Percentiles rank a stretch among this genome's conserved stretches.
These are phyloP conservation scores for Apolygus lucorum DNA, from an alignment of 1,140 invertebrate genomes.

Conservation along the genomic window DNA sequence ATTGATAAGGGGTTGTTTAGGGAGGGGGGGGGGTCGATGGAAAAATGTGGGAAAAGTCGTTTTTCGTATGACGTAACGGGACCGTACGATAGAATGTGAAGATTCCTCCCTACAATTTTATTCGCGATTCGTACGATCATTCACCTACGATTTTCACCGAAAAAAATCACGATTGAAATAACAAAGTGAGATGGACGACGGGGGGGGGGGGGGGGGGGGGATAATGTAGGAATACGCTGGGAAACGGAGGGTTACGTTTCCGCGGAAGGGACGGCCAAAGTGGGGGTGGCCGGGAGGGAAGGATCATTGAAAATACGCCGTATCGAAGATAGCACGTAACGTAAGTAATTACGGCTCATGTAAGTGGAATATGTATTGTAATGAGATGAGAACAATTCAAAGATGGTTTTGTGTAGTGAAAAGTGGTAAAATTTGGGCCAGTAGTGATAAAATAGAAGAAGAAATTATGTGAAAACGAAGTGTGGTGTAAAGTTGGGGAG, in stretches of 20 bases:
- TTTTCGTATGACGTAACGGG: too few species aligned
- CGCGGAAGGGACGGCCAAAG: neutral
- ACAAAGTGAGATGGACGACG: neutral
- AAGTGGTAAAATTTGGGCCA: neutral
- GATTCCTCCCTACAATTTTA: too few species aligned
- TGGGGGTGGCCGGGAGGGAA: neutral
- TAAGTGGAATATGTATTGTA: neutral
- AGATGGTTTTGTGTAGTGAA: neutral
- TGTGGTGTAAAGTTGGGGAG: too few species aligned
- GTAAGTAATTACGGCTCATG: neutral
- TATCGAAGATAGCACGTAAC: neutral
- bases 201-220: too few species aligned
- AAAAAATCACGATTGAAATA: neutral
- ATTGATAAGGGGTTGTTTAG: neutral
- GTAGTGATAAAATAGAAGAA: neutral
- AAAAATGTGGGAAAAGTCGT: neutral
- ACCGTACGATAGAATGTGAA: too few species aligned
- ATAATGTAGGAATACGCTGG: neutral
- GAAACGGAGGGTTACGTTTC: neutral
- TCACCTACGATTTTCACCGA: too few species aligned
- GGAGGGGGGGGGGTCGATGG: neutral
- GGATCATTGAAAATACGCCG: neutral
- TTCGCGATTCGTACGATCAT: too few species aligned
- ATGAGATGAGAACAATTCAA: neutral
- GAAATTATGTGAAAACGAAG: too few species aligned